Evolutionary conservation across 2,113 vertebrate species (phyloP), one percentile per base, ranked within the genome.

Genomic region (Canis aureus): DNA sequence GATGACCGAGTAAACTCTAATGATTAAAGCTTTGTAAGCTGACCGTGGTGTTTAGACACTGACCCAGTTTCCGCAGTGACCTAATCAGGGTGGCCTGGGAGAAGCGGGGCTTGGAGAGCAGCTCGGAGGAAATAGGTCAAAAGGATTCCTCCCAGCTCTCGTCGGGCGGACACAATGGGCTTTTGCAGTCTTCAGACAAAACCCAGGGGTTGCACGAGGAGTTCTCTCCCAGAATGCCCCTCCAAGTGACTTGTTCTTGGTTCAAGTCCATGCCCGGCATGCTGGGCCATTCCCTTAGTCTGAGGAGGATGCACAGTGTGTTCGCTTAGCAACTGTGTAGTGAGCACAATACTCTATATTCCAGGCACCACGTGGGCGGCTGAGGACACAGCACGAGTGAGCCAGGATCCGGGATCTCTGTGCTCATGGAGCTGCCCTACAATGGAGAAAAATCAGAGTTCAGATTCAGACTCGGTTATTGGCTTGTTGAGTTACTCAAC

Each of bases 31-130:
- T 66, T 97, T 84, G 32, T 67, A 80, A 67, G 10, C 67, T 95
- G 96, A 98, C 53, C 73, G n/a, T 1, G 53, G 20, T 87, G 78
- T 76, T 97, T 98, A 76, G 83, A 97, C 92, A 79, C 89, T 97
- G 98, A 97, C 97, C 92, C 87, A 97, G 86, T 98, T 98, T 98
- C 94, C 12, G 7, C 32, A 96, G 97, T 97, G 96, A 98, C 85
- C 95, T 94, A 88, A 91, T 85, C 95, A 96, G 53, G 57, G 32
- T 66, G 59, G 35, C 69, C 49, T 23, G 55, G 76, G 90, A 96
- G 74, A 93, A 92, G 73, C 3, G 49, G 66, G 49, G 32, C 19
- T 69, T 2, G 12, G 73, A 78, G 59, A 85, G 20, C 15, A 20
- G 43, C 20, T 69, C 91, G 71, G 86, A 64, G 73, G 81, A 96